Evolutionary conservation across 2,797 vertebrate species (phyloP).

Genomic region (Rhinatrema bivittatum): DNA sequence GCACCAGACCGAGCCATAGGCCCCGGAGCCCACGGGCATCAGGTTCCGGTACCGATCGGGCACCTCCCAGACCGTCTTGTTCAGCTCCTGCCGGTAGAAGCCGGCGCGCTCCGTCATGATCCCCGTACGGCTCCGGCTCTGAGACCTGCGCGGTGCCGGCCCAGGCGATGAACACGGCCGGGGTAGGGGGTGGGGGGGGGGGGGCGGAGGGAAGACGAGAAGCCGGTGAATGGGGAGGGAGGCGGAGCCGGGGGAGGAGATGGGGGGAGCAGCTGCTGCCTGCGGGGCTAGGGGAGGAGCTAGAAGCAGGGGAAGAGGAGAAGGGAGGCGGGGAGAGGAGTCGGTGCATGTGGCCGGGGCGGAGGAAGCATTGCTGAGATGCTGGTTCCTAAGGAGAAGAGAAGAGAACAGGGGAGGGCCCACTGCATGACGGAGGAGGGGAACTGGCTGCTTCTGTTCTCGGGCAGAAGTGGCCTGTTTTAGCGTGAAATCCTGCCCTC

Average conservation of each 20-base stretch:
- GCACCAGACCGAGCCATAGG: conserved; percentile 93
- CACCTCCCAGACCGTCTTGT: conserved; percentile 95
- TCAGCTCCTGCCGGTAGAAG: conserved; percentile 88
- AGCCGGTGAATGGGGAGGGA: background rate
- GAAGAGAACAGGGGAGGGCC: too few species aligned
- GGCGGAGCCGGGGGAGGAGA: background rate
- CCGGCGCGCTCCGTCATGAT: conserved; percentile 75
- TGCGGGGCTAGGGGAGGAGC: background rate
- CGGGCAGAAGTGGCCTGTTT: too few species aligned
- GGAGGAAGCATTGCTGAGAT: too few species aligned
- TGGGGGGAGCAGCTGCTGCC: rapidly evolving
- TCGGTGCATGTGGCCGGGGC: too few species aligned
- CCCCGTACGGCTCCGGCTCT: background rate
- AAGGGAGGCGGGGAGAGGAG: background rate
- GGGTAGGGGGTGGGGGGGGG: background rate
- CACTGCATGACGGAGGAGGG: too few species aligned
- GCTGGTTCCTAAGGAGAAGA: too few species aligned
- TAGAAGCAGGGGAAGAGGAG: too few species aligned
- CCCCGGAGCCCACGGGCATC: conserved; percentile 89
- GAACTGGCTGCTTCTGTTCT: too few species aligned
- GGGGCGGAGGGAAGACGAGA: background rate
- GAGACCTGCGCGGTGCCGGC: background rate
- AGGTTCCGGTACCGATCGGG: conserved; percentile 89
- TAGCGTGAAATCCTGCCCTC: too few species aligned
- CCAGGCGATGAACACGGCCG: background rate